phyloP scores from a whole-genome alignment of 92 coral and sea anemone species.

The Umimayanthus chanpuru region DNA sequence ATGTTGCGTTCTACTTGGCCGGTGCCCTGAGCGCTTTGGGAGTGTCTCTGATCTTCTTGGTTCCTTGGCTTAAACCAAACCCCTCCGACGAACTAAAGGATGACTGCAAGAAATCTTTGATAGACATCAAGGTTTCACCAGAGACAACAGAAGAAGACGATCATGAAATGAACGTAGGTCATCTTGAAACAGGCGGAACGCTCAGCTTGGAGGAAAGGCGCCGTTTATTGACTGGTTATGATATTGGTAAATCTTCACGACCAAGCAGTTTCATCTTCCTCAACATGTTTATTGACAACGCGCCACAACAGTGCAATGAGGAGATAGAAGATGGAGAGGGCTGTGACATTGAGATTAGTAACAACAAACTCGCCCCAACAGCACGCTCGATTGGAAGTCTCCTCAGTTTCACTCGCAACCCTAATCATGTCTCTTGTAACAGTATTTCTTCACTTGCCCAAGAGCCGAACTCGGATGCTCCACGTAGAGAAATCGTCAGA shows the following conservation, averaged over 20 bases:
- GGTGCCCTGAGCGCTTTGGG: conserved; percentile 27
- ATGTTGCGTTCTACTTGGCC: conserved; percentile 37
- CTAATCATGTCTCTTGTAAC: neutral
- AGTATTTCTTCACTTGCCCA: neutral
- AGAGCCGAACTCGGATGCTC: neutral
- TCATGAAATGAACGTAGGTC: neutral
- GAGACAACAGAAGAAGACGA: neutral
- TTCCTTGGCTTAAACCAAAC: conserved; percentile 6
- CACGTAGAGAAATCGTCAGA: neutral
- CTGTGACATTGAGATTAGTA: neutral
- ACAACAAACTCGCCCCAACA: neutral
- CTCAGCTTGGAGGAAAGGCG: conserved; percentile 19
- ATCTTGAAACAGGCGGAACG: neutral
- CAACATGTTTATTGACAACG: conserved; percentile 19
- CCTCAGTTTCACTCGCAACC: neutral
- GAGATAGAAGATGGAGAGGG: neutral
- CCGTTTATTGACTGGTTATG: neutral
- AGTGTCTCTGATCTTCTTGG: conserved; percentile 38
- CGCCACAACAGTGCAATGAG: conserved; percentile 2
- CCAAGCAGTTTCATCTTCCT: conserved; percentile 41
- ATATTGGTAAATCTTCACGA: neutral
- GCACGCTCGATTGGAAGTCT: neutral
- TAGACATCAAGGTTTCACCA: neutral
- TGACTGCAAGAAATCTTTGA: conserved; percentile 20
- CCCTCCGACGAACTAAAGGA: neutral